Evolutionary conservation across 2,888 invertebrate species (phyloP), one percentile per base, ranked within the genome.

Genomic region (Therioaphis trifolii): DNA sequence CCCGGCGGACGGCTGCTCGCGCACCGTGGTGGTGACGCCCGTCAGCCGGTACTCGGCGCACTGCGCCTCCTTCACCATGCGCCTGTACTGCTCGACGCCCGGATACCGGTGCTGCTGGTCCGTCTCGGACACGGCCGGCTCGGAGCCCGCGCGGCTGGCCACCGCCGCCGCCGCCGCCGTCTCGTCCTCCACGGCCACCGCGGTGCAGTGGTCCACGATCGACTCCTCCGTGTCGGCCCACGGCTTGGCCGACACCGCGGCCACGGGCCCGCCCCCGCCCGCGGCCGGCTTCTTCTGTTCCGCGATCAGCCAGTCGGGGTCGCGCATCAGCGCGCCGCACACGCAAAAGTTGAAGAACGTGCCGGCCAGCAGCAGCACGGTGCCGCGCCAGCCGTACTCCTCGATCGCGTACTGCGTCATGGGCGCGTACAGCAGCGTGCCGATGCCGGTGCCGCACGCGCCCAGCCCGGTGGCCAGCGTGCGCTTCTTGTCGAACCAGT

Each of bases 401-500:
- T 92, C 91, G 61, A 96, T 92, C 84, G 95, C 92, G 88, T 91
- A 94, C 85, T 94, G 93, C 0, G 95, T 95, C 89, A 96, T 91
- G 0, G 96, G 96, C 11, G 96, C 95, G 88, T 95, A 96, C 0
- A 96, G 89, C 87, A 96, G 95, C 0, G 96, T 97, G 15, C 96
- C 96, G 72, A 96, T 93, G 4, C 85, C 96, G 0, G 95, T 95
- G 9, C 96, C 96, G 87, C 95, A 95, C 0, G 96, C 96, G 1
- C 95, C 95, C 82, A 96, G 90, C 2, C 96, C 95, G 5, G 95
- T 95, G 5, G 96, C 96, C 85, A 96, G 91, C 69, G 94, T 94
- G 55, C 96, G 91, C 87, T 93, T 94, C 88, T 94, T 94, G 87
- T 96, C 96, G 89, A 97, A 97, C 93, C 96, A 97, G 88, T 95